Base-by-base conservation (phyloP, 2,113 vertebrate species). In the Callaeas wilsoni region DNA sequence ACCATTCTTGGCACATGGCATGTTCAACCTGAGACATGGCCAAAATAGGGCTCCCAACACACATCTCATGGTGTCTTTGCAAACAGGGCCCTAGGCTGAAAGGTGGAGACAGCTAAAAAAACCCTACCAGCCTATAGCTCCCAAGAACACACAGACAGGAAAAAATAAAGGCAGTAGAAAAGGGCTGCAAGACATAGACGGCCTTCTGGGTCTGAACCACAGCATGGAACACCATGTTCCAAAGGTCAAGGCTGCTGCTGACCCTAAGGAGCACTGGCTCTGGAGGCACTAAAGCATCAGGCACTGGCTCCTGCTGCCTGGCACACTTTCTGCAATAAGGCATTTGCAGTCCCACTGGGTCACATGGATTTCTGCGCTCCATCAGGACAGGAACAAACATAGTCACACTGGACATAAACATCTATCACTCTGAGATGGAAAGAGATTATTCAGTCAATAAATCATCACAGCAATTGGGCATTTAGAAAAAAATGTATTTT, bases 251-350 rank as follows among this genome's bases (percentile, higher is more conserved):
- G 33, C 27, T 81, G 16, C 41, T 74, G 29, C 22, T 62, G 50
- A 17, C 49, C 22, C 26, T 27, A 15, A 65, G n/a, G 18, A 57
- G 1, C 32, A 20, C 37, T 23, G 3, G 0, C 18, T 77, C 44
- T 68, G 37, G 9, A 64, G 30, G 8, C 57, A 76, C 27, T 49
- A 12, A 69, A 70, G 20, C 18, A 57, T 16, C 37, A 57, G 49
- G 14, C 55, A 37, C 26, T n/a, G 26, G 75, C 26, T 16, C 35
- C 65, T 59, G 32, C 16, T 63, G 41, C 33, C 39, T 30, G 33
- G 16, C 32, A 47, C 0, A 0, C 1, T 26, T 35, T 62, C 30
- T 50, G 52, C 17, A n/a, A 29, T 6, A 12, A 32, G 17, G 9
- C 22, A 53, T 25, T 17, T 35, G 44, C 17, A 63, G 13, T 70